Conservation (phyloP, 2,797 vertebrate genomes). For the Tokudaia muenninki region DNA sequence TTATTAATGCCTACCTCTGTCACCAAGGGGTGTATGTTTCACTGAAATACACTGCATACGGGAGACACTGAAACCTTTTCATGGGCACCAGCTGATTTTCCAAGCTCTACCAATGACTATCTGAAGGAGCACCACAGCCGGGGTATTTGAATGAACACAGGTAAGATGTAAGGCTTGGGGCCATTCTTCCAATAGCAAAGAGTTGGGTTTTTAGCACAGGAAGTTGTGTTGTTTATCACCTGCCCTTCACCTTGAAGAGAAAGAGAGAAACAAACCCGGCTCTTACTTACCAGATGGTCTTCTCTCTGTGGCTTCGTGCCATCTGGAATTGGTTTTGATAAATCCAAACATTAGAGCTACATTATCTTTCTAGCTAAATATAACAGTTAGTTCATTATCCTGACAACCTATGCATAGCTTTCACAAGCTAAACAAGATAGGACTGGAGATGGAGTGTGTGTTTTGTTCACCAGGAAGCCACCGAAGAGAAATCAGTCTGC, state of each 20-base stretch:
- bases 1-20: slow-evolving; percentile 69
- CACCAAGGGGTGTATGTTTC: slow-evolving; percentile 60
- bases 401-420: slow-evolving; percentile 57
- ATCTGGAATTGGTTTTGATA: slow-evolving; percentile 79
- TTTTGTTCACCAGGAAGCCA: slow-evolving; percentile 32
- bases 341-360: slow-evolving; percentile 73
- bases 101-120: neutral
- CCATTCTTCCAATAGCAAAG: neutral
- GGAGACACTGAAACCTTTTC: slow-evolving; percentile 3
- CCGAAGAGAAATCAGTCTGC: neutral
- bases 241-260: slow-evolving; percentile 63
- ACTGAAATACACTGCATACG: neutral
- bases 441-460: neutral
- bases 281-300: slow-evolving; percentile 65
- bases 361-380: slow-evolving; percentile 74
- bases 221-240: slow-evolving; percentile 73
- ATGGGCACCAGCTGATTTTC: neutral
- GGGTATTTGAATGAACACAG: neutral
- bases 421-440: slow-evolving; percentile 63
- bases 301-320: slow-evolving; percentile 52
- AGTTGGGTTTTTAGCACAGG: neutral
- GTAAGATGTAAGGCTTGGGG: too few species aligned
- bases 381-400: slow-evolving; percentile 73
- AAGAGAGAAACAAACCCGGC: slow-evolving; percentile 27
- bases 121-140: slow-evolving; percentile 31